These are phyloP conservation scores for Squalus acanthias DNA, from an alignment of 2,797 vertebrate species.

Conservation along the genomic window DNA sequence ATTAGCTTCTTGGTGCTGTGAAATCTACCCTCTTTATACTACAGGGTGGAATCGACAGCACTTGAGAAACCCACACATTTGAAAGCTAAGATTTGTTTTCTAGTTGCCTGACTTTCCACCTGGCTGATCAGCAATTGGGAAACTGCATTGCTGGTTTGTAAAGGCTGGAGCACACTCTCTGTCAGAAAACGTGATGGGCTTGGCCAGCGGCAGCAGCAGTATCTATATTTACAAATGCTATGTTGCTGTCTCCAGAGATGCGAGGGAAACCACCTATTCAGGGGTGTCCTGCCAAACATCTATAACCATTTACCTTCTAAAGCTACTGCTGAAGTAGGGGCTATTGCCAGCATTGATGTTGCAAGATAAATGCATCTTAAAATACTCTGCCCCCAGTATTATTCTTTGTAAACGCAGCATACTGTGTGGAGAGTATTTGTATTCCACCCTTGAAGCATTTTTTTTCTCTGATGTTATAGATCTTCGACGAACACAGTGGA, in stretches of 20 bases:
- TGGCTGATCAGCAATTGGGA: not conserved
- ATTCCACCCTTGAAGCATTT: not conserved
- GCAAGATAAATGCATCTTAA: not conserved
- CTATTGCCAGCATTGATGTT: not conserved
- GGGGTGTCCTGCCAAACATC: not conserved
- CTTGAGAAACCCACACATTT: not conserved
- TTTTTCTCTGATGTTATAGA: not conserved
- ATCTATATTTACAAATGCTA: not conserved
- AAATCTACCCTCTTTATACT: too few relatives aligned
- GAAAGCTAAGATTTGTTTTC: not conserved
- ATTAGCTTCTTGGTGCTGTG: not conserved
- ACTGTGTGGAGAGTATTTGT: not conserved
- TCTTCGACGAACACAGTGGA: not conserved
- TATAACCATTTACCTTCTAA: not conserved
- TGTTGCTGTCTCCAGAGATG: not conserved
- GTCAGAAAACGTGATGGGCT: not conserved
- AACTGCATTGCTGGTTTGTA: not conserved
- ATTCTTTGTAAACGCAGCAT: not conserved
- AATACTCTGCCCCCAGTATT: not conserved
- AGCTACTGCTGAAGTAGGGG: not conserved
- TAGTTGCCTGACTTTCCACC: not conserved
- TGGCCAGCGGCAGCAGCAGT: not conserved
- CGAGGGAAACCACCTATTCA: not conserved
- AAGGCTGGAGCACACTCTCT: too few relatives aligned
- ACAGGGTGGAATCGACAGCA: too few relatives aligned